Percentiles rank a stretch among this genome's conserved stretches.
phyloP scores from a whole-genome alignment of 2,888 invertebrate genomes.

The Dyspetes luteomarginatus region DNA sequence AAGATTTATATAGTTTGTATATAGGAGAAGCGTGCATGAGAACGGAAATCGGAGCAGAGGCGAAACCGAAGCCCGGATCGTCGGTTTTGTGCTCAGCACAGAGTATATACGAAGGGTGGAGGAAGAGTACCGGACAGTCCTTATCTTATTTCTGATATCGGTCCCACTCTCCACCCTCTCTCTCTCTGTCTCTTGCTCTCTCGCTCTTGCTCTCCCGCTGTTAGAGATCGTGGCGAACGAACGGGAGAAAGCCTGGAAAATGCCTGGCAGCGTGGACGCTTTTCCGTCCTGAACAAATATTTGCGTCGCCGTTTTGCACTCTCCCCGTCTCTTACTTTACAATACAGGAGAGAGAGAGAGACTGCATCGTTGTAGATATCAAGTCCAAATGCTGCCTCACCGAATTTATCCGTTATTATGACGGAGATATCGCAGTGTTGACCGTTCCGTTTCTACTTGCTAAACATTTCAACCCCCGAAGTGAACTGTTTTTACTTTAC shows the following conservation, averaged over 20 bases:
- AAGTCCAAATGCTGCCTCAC: neutral
- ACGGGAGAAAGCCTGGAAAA: slow-evolving; percentile 7
- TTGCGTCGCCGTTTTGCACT: slow-evolving; percentile 75
- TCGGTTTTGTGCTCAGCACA: slow-evolving; percentile 29
- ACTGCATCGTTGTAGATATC: slow-evolving; percentile 60
- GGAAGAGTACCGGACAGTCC: slow-evolving; percentile 69
- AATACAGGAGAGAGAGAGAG: too few relatives aligned
- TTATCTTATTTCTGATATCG: slow-evolving; percentile 81
- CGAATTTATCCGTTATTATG: slow-evolving; percentile 6
- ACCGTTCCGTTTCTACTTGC: slow-evolving; percentile 17
- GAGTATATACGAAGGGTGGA: slow-evolving; percentile 52
- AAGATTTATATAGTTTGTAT: too few relatives aligned
- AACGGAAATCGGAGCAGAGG: slow-evolving; percentile 46
- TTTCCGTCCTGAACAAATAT: slow-evolving; percentile 78
- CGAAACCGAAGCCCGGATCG: slow-evolving; percentile 29
- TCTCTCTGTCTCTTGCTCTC: slow-evolving; percentile 51
- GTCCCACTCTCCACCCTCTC: too few relatives aligned
- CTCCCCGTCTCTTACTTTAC: too few relatives aligned
- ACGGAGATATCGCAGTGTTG: slow-evolving; percentile 2
- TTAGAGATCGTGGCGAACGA: too few relatives aligned
- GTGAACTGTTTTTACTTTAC: too few relatives aligned
- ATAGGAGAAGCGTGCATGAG: slow-evolving; percentile 33
- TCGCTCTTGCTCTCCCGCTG: slow-evolving; percentile 46
- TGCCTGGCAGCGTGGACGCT: slow-evolving; percentile 61
- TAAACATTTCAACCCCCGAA: neutral